Evolutionary conservation across 2,797 vertebrate genomes (phyloP), one percentile per base, ranked within the genome.

Genomic region (Peromyscus attwateri): DNA sequence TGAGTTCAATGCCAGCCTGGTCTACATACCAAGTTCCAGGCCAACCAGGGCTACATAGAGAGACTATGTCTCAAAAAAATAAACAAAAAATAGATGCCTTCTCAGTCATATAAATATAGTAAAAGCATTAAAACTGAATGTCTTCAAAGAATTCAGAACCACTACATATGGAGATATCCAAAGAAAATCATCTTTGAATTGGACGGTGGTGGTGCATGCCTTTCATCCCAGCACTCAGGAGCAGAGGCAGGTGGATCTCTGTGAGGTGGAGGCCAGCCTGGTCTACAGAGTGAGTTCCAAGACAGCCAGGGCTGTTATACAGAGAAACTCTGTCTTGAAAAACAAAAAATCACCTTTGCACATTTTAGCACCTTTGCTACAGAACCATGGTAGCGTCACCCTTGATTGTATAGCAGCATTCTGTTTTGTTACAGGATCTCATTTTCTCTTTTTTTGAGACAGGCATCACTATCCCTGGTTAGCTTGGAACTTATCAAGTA

Each of bases 121-220:
- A 68, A 52, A 52, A 49, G 62, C 17, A 91, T 80, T 92, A 94
- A 57, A 71, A 87, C 14, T 76, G 55, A 81, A 71, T 82, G 23
- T 68, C 46, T 68, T 96, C 31, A 87, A 89, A 95, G 4, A 96
- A 97, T 83, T 83, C 64, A 87, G 37, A 89, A 79, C 77, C 13
- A 83, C 60, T 92, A 57, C 73, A 70, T 60, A 84, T 6, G 6
- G 9, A 95, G 2, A 87, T 43, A 82, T 14, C 31, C 13, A 84
- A 94, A 87, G 23, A 88, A 96, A 94, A 89, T 19, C 43, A 91
- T 70, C 52, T 57, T 70, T 94, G 25, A 66, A 25, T 66, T 66
- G 27, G 62, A 27, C 62, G 25, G 29, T 5, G 29, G 64, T 31
- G 27, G 64, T 12, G 4, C 0, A 34, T 1, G 4, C 12, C 64